Evolutionary conservation across 2,113 vertebrate species (phyloP).

Genomic region (Podiceps cristatus): DNA sequence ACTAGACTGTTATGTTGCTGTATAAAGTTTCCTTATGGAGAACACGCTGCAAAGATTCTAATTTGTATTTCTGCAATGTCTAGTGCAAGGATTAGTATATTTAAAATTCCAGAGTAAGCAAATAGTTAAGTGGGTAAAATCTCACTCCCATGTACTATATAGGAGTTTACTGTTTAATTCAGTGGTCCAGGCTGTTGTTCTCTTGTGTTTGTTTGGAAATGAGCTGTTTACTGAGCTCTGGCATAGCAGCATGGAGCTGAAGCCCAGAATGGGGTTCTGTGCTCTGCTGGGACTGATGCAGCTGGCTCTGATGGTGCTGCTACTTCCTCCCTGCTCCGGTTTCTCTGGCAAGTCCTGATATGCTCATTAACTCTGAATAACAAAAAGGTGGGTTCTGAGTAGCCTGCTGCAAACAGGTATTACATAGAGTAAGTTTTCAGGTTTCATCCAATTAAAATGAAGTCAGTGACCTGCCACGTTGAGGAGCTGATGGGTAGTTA

Average conservation of each 20-base stretch:
- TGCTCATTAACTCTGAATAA: background rate
- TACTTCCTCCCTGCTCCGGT: background rate
- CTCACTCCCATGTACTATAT: background rate
- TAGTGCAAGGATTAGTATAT: background rate
- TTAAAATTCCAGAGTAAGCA: background rate
- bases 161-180: background rate
- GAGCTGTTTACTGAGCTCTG: background rate
- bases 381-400: background rate
- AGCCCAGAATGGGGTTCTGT: background rate
- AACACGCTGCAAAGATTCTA: background rate
- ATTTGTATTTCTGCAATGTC: background rate
- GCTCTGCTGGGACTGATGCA: background rate
- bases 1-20: background rate
- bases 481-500: background rate
- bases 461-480: background rate
- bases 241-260: background rate
- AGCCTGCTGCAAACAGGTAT: background rate
- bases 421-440: background rate
- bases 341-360: background rate
- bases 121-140: background rate
- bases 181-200: background rate
- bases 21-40: background rate
- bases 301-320: background rate
- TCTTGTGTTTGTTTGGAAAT: background rate
- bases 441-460: background rate